A percentile compares a stretch with the other conserved stretches of the same genome.
Evolutionary conservation across 1,140 invertebrate species (phyloP).

Genomic region (Ericerus pela): DNA sequence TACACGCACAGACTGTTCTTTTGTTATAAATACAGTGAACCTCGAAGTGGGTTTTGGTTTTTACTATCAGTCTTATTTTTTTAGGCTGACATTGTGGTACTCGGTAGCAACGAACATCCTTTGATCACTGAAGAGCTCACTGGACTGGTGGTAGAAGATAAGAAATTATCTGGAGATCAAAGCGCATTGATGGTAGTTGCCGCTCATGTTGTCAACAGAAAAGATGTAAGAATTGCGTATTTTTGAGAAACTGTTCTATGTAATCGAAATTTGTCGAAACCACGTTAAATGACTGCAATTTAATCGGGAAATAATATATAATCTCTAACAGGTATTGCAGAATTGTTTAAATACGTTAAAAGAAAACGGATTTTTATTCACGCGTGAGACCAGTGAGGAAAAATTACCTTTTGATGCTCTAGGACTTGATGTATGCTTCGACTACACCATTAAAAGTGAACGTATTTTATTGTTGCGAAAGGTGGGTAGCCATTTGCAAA

Average conservation of each 20-base stretch:
- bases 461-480: conserved; percentile 16
- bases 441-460: conserved; percentile 10
- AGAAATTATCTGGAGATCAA: conserved; percentile 39
- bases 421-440: conserved; percentile 11
- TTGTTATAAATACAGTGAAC: conserved; percentile 30
- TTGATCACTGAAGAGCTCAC: conserved; percentile 34
- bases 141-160: conserved; percentile 42
- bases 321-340: conserved; percentile 21
- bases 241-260: neutral
- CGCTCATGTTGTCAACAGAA: conserved; percentile 22
- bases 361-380: conserved; percentile 35
- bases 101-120: conserved; percentile 28
- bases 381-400: conserved; percentile 29
- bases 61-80: conserved; percentile 30
- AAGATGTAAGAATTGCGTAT: conserved; percentile 14
- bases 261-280: neutral
- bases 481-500: neutral
- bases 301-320: no score
- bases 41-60: conserved; percentile 32
- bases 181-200: conserved; percentile 40
- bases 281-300: neutral
- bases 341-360: conserved; percentile 26
- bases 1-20: no score
- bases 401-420: conserved; percentile 14
- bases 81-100: conserved; percentile 38